Base-by-base conservation (phyloP, 2,888 invertebrate species). In the Caenorhabditis sp. region DNA sequence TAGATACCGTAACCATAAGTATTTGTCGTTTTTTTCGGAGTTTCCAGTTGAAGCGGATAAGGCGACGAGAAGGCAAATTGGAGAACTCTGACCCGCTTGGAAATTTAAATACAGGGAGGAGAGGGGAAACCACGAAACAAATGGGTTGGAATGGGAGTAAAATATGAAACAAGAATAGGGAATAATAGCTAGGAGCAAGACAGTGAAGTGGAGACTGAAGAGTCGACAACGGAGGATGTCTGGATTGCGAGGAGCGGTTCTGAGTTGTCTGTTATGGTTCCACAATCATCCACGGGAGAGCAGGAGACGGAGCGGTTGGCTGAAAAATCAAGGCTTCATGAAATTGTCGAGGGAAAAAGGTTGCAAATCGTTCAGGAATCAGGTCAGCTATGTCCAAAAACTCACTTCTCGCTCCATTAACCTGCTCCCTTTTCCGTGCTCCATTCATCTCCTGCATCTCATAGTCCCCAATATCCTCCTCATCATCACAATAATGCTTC, bases 201-300 rank as follows among this genome's bases (percentile, higher is more conserved):
- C 8, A 70, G 69, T n/a, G 76, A 70, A 8, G 77, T 70, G 24
- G 69, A 69, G 12, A 54, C 31, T 2, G 64, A 54, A 19, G 63
- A 68, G 24, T 68, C 76, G 22, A 38, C 76, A 16, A 24, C 68
- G 8, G 47, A 49, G 7, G 76, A 76, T n/a, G 66, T 47, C 41
- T 68, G 76, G 41, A 70, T 63, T 14, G 77, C 28, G 31, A 77
- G 77, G 51, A 70, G 69, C 2, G 82, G 82, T 56, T 82, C 82
- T 56, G 82, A 82, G 31, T 79, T 82, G 72, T 82, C 82, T n/a
- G 79, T 82, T 8, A 79, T 58, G n/a, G 64, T 76, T 16, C 59
- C 70, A 19, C 74, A 68, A 10, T 68, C 76, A 54, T 77, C 82
- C 6, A 54, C 66, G 24, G 82, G 82, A 19, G 79, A 82, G 35